Percentiles rank a stretch among this genome's conserved stretches.
phyloP scores from a whole-genome alignment of 2,113 vertebrate species.

The Carettochelys insculpta region DNA sequence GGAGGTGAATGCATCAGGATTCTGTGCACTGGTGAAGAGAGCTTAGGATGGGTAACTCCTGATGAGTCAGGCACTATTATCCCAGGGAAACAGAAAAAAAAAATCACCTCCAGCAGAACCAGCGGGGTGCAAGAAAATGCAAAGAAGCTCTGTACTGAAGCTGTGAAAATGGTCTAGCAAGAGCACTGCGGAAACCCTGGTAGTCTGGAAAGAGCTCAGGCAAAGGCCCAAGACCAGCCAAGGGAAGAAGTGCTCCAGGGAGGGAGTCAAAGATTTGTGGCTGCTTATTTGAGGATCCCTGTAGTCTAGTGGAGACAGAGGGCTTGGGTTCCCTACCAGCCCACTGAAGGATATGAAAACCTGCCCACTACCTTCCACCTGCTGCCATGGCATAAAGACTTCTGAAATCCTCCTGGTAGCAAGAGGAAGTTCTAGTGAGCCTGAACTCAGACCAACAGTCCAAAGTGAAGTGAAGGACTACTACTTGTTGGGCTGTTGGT shows the following conservation, averaged over 20 bases:
- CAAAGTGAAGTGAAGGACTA: background rate
- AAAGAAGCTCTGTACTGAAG: background rate
- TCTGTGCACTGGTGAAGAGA: background rate
- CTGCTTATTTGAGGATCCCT: background rate
- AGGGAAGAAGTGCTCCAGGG: background rate
- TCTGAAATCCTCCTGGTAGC: background rate
- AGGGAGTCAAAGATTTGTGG: background rate
- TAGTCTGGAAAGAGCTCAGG: background rate
- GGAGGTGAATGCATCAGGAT: background rate
- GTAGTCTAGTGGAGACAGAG: background rate
- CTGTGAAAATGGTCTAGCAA: background rate
- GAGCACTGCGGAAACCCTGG: background rate
- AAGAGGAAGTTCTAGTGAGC: background rate
- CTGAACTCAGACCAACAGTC: background rate
- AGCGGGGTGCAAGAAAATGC: background rate
- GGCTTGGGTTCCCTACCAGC: no score
- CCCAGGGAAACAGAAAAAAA: background rate
- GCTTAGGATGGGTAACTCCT: no score
- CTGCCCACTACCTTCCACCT: background rate
- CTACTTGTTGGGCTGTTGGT: background rate
- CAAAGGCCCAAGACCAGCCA: background rate
- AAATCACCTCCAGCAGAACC: background rate
- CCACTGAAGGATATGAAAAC: background rate
- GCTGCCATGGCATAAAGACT: background rate
- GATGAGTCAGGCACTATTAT: background rate